Evolutionary conservation across 2,113 vertebrate species (phyloP), one percentile per base, ranked within the genome.

Genomic region (Globicephala melas): DNA sequence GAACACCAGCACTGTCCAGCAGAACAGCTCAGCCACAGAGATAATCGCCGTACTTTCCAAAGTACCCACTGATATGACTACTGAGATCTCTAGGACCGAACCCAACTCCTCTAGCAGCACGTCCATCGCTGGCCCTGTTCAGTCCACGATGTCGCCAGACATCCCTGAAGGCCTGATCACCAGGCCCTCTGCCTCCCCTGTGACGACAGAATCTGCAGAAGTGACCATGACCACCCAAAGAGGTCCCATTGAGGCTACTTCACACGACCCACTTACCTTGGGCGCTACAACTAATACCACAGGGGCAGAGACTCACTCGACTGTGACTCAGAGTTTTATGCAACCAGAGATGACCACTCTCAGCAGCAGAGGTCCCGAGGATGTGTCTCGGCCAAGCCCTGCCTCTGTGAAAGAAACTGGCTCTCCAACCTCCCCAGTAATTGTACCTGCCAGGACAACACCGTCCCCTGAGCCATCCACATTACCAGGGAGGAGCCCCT

Each of bases 291-390:
- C 58, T 3, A 33, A 60, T 8, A 5, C 25, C 3, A 8, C 18
- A 0, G 0, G 5, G 33, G 12, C 9, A 18, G 33, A 6, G 9
- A 63, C 1, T 1, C 41, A 3, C 0, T 38, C 25, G 1, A 1
- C 44, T 8, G 17, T 5, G 5, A 63, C 8, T 15, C 41, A 41
- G 44, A 8, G 17, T 3, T 23, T 38, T 14, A 2, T 5, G 3
- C 62, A 3, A 5, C n/a, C n/a, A 70, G 53, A 21, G 2, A 1
- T n/a, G 15, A 28, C 5, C 0, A 23, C 26, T 25, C 6, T 28
- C 18, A 11, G 1, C 15, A 77, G 23, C 53, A 62, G 8, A 7
- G 12, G 8, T 44, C 18, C 79, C 21, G 26, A 55, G 18, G 8
- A 18, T 2, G 15, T 25, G 13, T 18, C 38, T 13, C 0, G 1